Evolutionary conservation across 1,140 invertebrate species (phyloP).

Genomic region (Drosophila obscura): DNA sequence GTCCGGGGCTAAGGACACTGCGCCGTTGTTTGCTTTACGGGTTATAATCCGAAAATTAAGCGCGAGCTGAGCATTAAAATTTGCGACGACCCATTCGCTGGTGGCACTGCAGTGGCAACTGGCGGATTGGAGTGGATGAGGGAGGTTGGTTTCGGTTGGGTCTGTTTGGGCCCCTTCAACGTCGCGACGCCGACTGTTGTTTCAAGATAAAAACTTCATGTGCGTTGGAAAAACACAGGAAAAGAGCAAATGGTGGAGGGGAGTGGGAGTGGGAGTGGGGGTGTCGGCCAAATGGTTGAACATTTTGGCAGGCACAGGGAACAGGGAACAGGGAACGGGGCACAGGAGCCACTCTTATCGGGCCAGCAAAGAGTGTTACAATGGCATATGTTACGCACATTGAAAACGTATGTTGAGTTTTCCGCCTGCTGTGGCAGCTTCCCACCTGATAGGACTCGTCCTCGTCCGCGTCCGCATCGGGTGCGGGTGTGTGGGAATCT

Average conservation of each 20-base stretch:
- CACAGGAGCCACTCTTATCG: conserved; percentile 56
- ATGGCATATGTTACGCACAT: conserved; percentile 81
- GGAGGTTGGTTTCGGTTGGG: too few relatives aligned
- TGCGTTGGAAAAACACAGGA: conserved; percentile 73
- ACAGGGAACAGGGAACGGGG: conserved; percentile 21
- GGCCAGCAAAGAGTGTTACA: conserved; percentile 48
- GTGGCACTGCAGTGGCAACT: conserved; percentile 7
- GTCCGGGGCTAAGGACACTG: conserved; percentile 62
- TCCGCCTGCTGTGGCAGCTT: conserved; percentile 37
- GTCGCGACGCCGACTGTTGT: conserved; percentile 68
- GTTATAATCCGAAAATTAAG: conserved; percentile 82
- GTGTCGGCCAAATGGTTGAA: conserved; percentile 9
- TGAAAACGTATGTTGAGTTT: conserved; percentile 78
- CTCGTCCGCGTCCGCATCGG: too few relatives aligned
- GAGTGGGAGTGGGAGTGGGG: conserved; percentile 16
- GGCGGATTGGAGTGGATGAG: too few relatives aligned
- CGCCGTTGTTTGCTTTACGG: conserved; percentile 77
- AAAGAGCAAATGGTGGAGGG: conserved; percentile 33
- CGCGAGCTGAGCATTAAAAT: conserved; percentile 79
- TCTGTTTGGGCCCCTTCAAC: conserved; percentile 18
- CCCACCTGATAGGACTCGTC: conserved; percentile 52
- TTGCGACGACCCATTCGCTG: conserved; percentile 50
- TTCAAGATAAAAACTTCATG: conserved; percentile 81
- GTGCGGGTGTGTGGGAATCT: conserved; percentile 50
- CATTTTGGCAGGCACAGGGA: conserved; percentile 42